phyloP scores from a whole-genome alignment of 2,113 vertebrate genomes.

The Psophia crepitans region DNA sequence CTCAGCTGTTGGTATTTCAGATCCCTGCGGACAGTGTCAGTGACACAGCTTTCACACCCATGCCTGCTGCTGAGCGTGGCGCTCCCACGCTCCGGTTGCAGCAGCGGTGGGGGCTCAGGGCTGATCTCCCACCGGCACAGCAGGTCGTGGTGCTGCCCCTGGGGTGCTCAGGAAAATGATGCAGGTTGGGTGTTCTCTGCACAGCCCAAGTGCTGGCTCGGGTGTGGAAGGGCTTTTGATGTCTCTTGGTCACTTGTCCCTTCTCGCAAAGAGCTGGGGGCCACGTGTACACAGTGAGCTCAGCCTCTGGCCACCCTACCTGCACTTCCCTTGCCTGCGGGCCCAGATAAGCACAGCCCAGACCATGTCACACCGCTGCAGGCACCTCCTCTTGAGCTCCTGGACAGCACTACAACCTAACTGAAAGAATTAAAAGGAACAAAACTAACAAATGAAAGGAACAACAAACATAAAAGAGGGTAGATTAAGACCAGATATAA shows the following conservation, averaged over 20 bases:
- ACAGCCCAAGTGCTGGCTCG: neutral
- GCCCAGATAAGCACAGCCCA: neutral
- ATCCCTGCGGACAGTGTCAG: neutral
- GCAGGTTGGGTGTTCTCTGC: neutral
- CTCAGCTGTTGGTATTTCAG: neutral
- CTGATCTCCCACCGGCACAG: neutral
- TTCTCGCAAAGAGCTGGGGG: neutral
- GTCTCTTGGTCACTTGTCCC: neutral
- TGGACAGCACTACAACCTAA: neutral
- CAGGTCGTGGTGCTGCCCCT: neutral
- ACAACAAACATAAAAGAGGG: neutral
- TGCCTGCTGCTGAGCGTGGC: fast-evolving
- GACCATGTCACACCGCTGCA: too few relatives aligned
- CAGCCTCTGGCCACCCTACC: neutral
- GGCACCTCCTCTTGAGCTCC: neutral
- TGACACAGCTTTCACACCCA: fast-evolving
- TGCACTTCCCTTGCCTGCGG: neutral
- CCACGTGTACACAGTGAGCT: fast-evolving
- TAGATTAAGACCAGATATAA: neutral
- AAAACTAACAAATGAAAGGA: neutral
- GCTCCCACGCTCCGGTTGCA: too few relatives aligned
- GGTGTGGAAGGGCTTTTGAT: neutral
- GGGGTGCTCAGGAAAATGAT: neutral
- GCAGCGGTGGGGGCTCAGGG: fast-evolving
- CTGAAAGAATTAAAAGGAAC: neutral